Evolutionary conservation across 2,113 vertebrate genomes (phyloP).

Genomic region (Tragelaphus strepsiceros): DNA sequence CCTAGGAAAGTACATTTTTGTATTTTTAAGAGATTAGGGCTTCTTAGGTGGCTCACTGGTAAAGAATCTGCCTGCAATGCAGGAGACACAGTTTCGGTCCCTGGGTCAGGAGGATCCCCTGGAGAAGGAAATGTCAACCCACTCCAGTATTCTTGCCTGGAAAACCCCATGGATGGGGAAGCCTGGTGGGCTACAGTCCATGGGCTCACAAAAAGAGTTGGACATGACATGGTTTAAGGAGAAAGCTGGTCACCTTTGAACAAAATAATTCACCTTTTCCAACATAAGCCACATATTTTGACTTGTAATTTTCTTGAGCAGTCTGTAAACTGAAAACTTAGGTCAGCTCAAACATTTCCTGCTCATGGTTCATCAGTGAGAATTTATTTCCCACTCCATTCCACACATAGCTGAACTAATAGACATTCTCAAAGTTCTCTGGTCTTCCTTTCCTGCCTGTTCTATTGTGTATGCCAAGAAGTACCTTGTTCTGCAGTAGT

Average conservation of each 20-base stretch:
- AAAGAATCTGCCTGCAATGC: neutral
- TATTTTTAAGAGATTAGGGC: neutral
- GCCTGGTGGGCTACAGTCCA: neutral
- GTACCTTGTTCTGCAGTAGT: neutral
- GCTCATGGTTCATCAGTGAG: neutral
- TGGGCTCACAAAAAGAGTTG: neutral
- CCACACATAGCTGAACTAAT: neutral
- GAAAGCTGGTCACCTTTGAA: neutral
- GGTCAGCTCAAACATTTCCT: neutral
- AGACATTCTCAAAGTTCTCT: neutral
- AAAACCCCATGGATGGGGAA: neutral
- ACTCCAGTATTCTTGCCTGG: neutral
- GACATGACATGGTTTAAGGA: neutral
- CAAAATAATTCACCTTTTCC: neutral
- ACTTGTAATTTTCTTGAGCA: neutral
- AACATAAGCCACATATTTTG: neutral
- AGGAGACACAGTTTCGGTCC: neutral
- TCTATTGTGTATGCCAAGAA: neutral
- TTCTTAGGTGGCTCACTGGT: neutral
- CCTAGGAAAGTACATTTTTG: neutral
- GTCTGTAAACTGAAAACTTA: neutral
- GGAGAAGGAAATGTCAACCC: neutral
- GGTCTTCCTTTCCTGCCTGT: neutral
- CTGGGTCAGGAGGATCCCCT: neutral
- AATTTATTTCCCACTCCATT: neutral